phyloP scores from a whole-genome alignment of 2,113 vertebrate genomes.

The Meleagris gallopavo region DNA sequence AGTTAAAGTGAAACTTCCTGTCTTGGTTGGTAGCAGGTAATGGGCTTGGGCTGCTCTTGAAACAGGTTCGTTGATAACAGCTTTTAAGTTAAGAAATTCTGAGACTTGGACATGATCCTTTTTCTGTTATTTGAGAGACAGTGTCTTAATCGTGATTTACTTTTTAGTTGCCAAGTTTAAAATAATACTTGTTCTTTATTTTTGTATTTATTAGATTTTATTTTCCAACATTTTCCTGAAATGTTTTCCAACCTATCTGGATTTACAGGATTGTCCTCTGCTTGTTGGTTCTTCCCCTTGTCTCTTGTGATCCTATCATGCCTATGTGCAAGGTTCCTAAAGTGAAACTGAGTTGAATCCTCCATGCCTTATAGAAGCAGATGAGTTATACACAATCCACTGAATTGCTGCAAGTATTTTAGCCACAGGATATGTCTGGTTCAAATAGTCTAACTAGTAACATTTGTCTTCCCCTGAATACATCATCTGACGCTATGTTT shows the following conservation, averaged over 20 bases:
- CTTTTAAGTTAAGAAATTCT: neutral
- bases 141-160: neutral
- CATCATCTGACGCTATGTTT: neutral
- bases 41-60: neutral
- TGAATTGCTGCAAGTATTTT: neutral
- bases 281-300: neutral
- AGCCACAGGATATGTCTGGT: neutral
- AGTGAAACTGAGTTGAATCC: neutral
- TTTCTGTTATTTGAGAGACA: neutral
- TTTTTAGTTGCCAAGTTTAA: neutral
- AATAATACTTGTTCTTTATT: rapidly evolving
- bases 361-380: neutral
- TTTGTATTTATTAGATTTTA: neutral
- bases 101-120: neutral
- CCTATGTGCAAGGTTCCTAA: neutral
- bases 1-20: neutral
- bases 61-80: neutral
- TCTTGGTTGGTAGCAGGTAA: neutral
- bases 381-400: neutral
- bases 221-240: neutral
- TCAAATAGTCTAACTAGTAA: neutral
- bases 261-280: neutral
- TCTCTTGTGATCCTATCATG: neutral
- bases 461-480: neutral
- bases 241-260: neutral